Conservation (phyloP, 2,113 vertebrate genomes). For the Psammodynastes pulverulentus region DNA sequence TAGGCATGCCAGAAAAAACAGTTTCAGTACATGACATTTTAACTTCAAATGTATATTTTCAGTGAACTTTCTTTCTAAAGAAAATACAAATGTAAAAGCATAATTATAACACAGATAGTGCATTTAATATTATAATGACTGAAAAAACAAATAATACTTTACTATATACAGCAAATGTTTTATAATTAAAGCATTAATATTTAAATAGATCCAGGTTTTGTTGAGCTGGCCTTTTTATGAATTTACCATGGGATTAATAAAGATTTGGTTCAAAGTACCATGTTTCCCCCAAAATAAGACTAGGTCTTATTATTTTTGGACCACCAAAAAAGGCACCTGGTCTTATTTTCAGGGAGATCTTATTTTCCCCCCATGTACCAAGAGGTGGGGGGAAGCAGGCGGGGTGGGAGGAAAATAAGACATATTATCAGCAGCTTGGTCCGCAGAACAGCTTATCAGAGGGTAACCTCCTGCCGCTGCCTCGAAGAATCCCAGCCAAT, state of each 20-base stretch:
- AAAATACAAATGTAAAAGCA: slow-evolving; percentile 32
- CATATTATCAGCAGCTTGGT: too few relatives aligned
- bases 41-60: slow-evolving; percentile 45
- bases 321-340: too few relatives aligned
- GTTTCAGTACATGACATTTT: slow-evolving; percentile 52
- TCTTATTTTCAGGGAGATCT: too few relatives aligned
- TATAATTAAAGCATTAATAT: neutral
- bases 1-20: slow-evolving; percentile 55
- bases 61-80: slow-evolving; percentile 45
- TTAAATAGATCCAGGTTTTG: neutral
- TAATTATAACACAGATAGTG: slow-evolving; percentile 22
- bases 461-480: too few relatives aligned
- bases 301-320: too few relatives aligned
- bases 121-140: slow-evolving; percentile 28
- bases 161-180: neutral
- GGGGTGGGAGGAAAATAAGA: too few relatives aligned
- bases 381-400: too few relatives aligned
- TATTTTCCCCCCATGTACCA: too few relatives aligned
- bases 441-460: too few relatives aligned
- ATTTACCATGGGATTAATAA: neutral
- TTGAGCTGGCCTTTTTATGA: slow-evolving; percentile 9
- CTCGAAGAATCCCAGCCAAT: too few relatives aligned
- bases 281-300: too few relatives aligned
- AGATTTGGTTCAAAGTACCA: neutral
- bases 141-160: slow-evolving; percentile 23